Evolutionary conservation across 2,888 invertebrate species (phyloP), one percentile per base, ranked within the genome.

Genomic region (Dasysyrphus tricinctus): DNA sequence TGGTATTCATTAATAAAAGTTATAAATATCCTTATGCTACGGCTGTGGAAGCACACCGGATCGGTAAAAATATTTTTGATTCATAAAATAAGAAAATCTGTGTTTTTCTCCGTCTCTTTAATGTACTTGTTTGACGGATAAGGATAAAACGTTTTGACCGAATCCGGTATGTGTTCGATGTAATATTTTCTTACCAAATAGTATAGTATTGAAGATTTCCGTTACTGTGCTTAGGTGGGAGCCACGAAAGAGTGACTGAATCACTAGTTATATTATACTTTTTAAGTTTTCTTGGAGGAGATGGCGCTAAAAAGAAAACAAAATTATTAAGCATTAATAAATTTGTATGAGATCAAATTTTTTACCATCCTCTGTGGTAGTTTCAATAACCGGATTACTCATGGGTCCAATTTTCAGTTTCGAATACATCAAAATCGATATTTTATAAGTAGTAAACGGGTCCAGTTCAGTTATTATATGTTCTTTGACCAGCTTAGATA

Each of bases 401-500:
- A 95, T 95, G 54, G 93, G 93, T 12, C 95, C 94, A 56, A 90
- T 90, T 7, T 93, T 94, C 57, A 92, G 93, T 67, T 93, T 93
- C 0, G 95, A 94, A 49, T 94, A 94, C 88, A 97, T 94, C 44
- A 95, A 94, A 85, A 97, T 94, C 29, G 93, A 93, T 63, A 97
- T 93, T 91, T 94, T 95, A 90, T 97, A 97, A 0, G 95, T 95
- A 5, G 96, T 96, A 90, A 95, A 96, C 0, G 97, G 96, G 88
- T 94, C 94, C 72, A 97, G 92, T 69, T 94, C 93, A 0, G 93
- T 93, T n/a, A 97, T 94, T 51, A 93, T 94, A 37, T 94, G 94
- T 88, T 93, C 89, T 51, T 89, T 90, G 5, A 88, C 81, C 54
- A 89, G 76, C 54, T 89, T 90, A 5, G 88, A 85, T 9, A 90